A percentile compares a stretch with the other conserved stretches of the same genome.
Evolutionary conservation across 2,113 vertebrate genomes (phyloP).

Genomic region (Choloepus hoffmanni): DNA sequence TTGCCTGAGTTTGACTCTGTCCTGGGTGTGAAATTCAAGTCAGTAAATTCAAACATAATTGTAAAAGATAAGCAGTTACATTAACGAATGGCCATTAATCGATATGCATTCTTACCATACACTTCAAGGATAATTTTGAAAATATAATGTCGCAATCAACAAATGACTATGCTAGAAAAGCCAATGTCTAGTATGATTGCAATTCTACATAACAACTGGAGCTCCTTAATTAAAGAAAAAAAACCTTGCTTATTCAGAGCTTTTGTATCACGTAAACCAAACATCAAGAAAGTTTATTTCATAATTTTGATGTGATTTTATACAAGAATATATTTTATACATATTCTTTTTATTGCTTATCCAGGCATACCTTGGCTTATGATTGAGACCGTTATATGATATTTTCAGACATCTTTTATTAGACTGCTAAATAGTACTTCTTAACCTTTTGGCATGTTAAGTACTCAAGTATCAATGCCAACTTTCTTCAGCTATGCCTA

Average conservation of each 20-base stretch:
- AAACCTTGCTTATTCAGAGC: background rate
- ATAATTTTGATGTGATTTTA: background rate
- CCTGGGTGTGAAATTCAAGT: background rate
- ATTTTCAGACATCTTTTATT: background rate
- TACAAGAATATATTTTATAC: background rate
- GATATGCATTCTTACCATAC: background rate
- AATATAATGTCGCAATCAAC: background rate
- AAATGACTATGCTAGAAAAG: background rate
- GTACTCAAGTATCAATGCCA: background rate
- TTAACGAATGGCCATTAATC: background rate
- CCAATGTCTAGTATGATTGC: background rate
- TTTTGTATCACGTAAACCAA: background rate
- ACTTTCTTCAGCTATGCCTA: background rate
- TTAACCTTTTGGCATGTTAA: background rate
- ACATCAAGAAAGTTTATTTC: background rate
- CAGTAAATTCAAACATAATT: background rate
- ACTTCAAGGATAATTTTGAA: background rate
- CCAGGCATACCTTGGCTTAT: background rate
- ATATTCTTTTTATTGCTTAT: background rate
- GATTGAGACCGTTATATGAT: background rate
- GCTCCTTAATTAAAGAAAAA: background rate
- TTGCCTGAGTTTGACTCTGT: background rate
- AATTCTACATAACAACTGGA: background rate
- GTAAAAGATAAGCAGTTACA: background rate
- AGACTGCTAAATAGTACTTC: background rate